phyloP scores from a whole-genome alignment of 2,888 invertebrate species.

The Tenthredo distinguenda region DNA sequence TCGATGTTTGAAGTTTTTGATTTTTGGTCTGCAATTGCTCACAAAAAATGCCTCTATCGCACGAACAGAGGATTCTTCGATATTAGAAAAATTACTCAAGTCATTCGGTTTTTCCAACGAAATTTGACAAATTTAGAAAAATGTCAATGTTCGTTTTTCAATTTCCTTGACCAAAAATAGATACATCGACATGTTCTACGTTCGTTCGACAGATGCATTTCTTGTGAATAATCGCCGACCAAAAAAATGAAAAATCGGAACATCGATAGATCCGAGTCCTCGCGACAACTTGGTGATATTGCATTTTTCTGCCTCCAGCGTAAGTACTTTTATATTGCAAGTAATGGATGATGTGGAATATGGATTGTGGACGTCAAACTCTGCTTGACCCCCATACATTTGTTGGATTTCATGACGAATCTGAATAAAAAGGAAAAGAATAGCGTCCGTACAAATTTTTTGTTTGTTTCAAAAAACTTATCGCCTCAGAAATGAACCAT shows the following conservation, averaged over 20 bases:
- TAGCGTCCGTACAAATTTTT: background rate
- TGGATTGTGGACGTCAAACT: too few species aligned
- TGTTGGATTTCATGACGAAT: too few species aligned
- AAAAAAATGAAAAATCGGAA: background rate
- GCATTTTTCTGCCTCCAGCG: background rate
- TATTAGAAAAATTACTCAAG: background rate
- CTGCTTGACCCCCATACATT: too few species aligned
- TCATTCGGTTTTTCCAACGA: background rate
- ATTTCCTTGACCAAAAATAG: background rate
- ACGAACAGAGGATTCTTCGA: background rate
- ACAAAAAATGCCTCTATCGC: too few species aligned
- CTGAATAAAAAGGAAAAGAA: too few species aligned
- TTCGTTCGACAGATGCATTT: background rate
- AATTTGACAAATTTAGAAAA: background rate
- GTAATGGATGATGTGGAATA: too few species aligned
- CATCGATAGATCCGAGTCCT: background rate
- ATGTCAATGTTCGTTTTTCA: background rate
- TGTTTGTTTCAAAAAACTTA: background rate
- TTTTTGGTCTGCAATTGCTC: too few species aligned
- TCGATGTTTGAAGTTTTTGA: too few species aligned
- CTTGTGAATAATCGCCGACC: too few species aligned
- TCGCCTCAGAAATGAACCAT: background rate
- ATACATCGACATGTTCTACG: background rate
- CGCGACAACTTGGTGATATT: background rate
- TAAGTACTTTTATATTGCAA: background rate